phyloP scores from a whole-genome alignment of 2,797 vertebrate species.

The Sebastes taczanowskii region DNA sequence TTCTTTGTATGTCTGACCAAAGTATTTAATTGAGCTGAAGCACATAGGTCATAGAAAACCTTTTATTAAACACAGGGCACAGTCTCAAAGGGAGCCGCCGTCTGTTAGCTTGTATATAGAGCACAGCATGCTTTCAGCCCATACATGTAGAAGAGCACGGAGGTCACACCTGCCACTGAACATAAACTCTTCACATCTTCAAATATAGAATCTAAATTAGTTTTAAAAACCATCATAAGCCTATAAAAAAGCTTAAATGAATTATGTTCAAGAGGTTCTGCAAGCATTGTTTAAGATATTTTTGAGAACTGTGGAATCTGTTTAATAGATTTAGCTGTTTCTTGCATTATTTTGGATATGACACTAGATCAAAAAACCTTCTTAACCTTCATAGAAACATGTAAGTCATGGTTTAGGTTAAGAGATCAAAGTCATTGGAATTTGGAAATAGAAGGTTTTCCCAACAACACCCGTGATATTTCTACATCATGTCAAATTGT shows the following conservation, averaged over 20 bases:
- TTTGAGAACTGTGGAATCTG: not conserved
- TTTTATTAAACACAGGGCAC: not conserved
- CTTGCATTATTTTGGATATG: not conserved
- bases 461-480: not conserved
- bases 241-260: not conserved
- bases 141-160: not conserved
- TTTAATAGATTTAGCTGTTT: not conserved
- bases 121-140: slow-evolving; percentile 3
- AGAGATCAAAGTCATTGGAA: not conserved
- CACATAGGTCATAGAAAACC: not conserved
- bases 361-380: not conserved
- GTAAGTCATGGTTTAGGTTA: not conserved
- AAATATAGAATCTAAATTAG: not conserved
- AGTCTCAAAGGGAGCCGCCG: not conserved
- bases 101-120: not conserved
- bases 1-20: not conserved
- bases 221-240: not conserved
- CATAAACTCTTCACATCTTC: not conserved
- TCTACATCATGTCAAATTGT: not conserved
- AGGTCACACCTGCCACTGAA: not conserved
- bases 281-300: not conserved
- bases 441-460: not conserved
- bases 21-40: slow-evolving; percentile 21
- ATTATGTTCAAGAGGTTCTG: not conserved
- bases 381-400: not conserved